Evolutionary conservation across 2,113 vertebrate genomes (phyloP).

Genomic region (Tympanuchus pallidicinctus): DNA sequence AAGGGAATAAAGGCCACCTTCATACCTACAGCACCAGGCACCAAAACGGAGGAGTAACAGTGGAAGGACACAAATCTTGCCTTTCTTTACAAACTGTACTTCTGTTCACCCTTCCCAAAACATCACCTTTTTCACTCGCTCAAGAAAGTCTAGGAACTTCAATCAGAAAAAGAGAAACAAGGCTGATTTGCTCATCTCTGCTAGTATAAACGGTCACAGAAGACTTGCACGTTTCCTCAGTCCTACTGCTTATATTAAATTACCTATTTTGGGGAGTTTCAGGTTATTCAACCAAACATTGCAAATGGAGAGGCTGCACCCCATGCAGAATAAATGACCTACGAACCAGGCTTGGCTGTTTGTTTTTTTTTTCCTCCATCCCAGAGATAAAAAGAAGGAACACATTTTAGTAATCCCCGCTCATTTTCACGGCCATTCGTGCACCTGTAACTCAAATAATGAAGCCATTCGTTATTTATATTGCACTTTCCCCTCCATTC

Average conservation of each 20-base stretch:
- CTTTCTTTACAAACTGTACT: fast-evolving
- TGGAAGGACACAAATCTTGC: background rate
- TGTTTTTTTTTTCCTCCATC: background rate
- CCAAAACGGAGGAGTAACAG: background rate
- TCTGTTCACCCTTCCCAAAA: background rate
- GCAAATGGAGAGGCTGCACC: background rate
- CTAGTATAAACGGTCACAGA: background rate
- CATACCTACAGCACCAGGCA: background rate
- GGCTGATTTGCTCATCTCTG: background rate
- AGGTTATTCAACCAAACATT: background rate
- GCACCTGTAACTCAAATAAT: slow-evolving; percentile 77
- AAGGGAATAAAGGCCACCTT: background rate
- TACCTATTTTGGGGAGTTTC: background rate
- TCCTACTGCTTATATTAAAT: background rate
- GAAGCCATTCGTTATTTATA: slow-evolving; percentile 74
- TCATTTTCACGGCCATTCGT: slow-evolving; percentile 44
- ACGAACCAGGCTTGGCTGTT: background rate
- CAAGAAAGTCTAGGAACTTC: background rate
- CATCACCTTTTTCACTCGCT: background rate
- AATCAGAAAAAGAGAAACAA: background rate
- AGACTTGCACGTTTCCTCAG: background rate
- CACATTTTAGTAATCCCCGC: slow-evolving; percentile 29
- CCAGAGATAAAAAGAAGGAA: slow-evolving; percentile 42
- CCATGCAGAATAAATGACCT: slow-evolving; percentile 3
- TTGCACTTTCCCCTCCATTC: slow-evolving; percentile 51